phyloP scores from a whole-genome alignment of 1,140 invertebrate genomes.

The Brachionus koreanus region DNA sequence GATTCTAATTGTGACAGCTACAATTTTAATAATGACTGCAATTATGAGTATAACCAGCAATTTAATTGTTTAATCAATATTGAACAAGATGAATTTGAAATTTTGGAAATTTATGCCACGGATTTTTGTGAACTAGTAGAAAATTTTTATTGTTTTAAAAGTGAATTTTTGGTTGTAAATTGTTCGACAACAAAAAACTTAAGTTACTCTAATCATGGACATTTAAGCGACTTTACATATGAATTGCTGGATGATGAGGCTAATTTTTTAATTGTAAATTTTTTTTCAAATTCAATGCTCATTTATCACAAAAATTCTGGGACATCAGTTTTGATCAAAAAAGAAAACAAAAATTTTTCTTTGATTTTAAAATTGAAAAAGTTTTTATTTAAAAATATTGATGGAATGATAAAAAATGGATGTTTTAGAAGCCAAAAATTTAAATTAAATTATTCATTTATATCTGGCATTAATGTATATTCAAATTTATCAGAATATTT shows the following conservation, averaged over 20 bases:
- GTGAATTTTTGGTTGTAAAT: not conserved
- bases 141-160: not conserved
- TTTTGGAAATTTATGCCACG: not conserved
- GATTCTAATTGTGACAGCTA: not conserved
- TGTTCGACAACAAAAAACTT: too few species aligned
- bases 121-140: not conserved
- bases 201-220: too few species aligned
- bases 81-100: not conserved
- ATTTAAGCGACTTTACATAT: not conserved
- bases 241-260: not conserved
- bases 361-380: not conserved
- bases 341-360: not conserved
- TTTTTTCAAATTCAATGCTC: not conserved
- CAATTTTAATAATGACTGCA: not conserved
- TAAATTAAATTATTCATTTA: not conserved
- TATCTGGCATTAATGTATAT: not conserved
- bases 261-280: not conserved
- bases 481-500: not conserved
- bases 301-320: not conserved
- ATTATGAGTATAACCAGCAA: not conserved
- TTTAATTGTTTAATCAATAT: not conserved
- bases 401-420: not conserved
- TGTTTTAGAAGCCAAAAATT: not conserved
- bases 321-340: not conserved
- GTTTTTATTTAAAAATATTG: not conserved